Conservation (phyloP, 2,113 vertebrate species). For the Xiphorhynchus elegans region DNA sequence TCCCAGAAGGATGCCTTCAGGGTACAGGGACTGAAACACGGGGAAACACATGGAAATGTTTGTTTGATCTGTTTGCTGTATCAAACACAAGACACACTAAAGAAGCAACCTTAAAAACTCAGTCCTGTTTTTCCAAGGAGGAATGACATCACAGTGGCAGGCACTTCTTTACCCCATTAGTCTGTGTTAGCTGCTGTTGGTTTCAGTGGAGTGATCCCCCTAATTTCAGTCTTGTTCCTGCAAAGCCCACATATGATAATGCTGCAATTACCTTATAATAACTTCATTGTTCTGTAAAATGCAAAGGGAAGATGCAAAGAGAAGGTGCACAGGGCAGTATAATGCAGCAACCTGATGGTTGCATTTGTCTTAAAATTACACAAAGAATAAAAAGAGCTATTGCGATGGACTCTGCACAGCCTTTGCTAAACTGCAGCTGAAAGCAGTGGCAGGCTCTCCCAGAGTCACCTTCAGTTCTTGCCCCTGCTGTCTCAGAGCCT, state of each 20-base stretch:
- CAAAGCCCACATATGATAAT: background rate
- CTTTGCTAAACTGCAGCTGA: background rate
- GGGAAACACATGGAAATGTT: background rate
- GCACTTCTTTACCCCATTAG: background rate
- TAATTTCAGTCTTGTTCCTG: background rate
- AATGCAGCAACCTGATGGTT: background rate
- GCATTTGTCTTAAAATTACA: background rate
- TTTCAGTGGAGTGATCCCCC: background rate
- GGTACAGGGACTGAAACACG: background rate
- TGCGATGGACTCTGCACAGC: background rate
- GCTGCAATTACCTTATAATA: background rate
- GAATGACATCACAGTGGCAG: background rate
- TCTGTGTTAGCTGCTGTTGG: background rate
- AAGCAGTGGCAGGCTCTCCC: background rate
- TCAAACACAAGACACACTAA: background rate
- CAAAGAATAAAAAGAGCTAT: background rate
- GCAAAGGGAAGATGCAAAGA: background rate
- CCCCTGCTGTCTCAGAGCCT: background rate
- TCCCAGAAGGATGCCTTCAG: conserved; percentile 28
- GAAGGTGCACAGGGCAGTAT: background rate
- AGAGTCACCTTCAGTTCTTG: background rate
- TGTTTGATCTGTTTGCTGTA: background rate
- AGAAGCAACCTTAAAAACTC: background rate
- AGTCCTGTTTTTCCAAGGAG: background rate
- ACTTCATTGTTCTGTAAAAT: background rate